These are phyloP conservation scores for Rhinatrema bivittatum DNA, from an alignment of 2,797 vertebrate genomes.

Conservation along the genomic window DNA sequence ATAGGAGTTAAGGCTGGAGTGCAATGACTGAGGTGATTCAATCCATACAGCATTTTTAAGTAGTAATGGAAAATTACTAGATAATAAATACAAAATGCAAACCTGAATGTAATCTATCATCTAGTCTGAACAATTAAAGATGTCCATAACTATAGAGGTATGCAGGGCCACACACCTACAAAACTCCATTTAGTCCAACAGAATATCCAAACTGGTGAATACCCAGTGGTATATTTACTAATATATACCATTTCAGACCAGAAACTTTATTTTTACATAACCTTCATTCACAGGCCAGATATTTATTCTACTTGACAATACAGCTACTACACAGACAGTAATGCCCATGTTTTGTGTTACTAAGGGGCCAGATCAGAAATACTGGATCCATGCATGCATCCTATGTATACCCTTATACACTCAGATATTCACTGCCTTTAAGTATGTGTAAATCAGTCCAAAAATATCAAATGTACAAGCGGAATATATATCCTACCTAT, in stretches of 20 bases:
- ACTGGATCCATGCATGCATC: background rate
- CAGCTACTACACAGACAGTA: no score
- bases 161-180: background rate
- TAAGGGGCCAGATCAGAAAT: background rate
- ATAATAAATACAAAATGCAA: constrained; percentile 7
- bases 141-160: constrained; percentile 1
- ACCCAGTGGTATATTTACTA: background rate
- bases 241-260: constrained; percentile 1
- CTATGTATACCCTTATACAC: no score
- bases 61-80: constrained; percentile 6
- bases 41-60: constrained; percentile 20
- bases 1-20: constrained; percentile 54
- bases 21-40: constrained; percentile 25
- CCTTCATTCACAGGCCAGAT: background rate
- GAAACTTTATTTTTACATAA: background rate
- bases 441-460: background rate
- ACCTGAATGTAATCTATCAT: constrained; percentile 22
- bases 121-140: constrained; percentile 16
- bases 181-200: background rate
- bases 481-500: background rate
- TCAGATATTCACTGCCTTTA: no score
- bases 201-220: background rate
- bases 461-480: background rate
- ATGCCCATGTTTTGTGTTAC: background rate
- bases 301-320: no score